A percentile compares a stretch with the other conserved stretches of the same genome.
Conservation (phyloP, 2,888 invertebrate genomes). For the Agrotis clavis region DNA sequence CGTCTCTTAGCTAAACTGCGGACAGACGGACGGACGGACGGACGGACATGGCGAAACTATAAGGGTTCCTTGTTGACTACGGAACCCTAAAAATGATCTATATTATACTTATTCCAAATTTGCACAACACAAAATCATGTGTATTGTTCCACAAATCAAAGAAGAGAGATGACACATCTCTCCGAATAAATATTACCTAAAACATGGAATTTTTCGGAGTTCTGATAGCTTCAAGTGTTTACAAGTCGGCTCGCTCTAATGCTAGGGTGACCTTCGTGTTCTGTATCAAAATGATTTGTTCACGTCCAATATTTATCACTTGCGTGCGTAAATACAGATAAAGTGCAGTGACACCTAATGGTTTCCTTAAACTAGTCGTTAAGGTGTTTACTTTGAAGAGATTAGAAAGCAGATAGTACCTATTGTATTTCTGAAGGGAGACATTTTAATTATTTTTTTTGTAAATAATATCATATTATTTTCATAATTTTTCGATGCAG, state of each 20-base stretch:
- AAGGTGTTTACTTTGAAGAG: slow-evolving; percentile 2
- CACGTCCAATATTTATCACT: slow-evolving; percentile 34
- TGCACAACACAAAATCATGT: slow-evolving; percentile 6
- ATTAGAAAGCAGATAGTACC: slow-evolving; percentile 17
- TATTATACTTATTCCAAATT: not conserved
- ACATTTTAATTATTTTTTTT: not conserved
- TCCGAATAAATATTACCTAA: slow-evolving; percentile 15
- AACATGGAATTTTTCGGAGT: slow-evolving; percentile 33
- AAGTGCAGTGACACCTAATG: slow-evolving; percentile 39
- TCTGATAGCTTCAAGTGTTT: slow-evolving; percentile 51
- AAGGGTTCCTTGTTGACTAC: too few species aligned
- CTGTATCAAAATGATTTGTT: slow-evolving; percentile 40
- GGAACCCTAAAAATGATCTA: too few species aligned
- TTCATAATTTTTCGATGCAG: not conserved
- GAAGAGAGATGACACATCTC: slow-evolving; percentile 20
- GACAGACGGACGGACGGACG: too few species aligned
- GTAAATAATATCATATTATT: not conserved
- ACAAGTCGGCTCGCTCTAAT: slow-evolving; percentile 27
- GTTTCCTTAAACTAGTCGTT: slow-evolving; percentile 11
- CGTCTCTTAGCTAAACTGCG: too few species aligned
- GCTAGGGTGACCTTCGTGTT: slow-evolving; percentile 33
- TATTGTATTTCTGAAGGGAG: not conserved
- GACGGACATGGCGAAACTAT: too few species aligned
- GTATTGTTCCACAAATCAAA: slow-evolving; percentile 6
- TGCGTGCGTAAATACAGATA: slow-evolving; percentile 44